phyloP scores from a whole-genome alignment of 2,888 invertebrate species.

The Tinea trinotella region DNA sequence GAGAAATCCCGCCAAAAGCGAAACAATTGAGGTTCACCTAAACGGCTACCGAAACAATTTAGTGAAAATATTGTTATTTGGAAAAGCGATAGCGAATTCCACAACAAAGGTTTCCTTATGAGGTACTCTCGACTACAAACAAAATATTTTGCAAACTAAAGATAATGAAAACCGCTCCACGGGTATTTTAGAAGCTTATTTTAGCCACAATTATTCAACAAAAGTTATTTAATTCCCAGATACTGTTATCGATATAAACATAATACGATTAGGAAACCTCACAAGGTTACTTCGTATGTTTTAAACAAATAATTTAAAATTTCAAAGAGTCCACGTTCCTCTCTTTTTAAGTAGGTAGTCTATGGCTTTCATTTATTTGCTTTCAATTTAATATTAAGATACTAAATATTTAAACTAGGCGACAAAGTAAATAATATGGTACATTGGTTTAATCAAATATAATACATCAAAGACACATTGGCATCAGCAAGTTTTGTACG shows the following conservation, averaged over 20 bases:
- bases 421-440: too few species aligned
- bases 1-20: neutral
- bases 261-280: neutral
- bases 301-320: neutral
- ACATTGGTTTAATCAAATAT: too few species aligned
- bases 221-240: neutral
- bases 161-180: slow-evolving; percentile 4
- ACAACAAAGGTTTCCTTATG: slow-evolving; percentile 8
- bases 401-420: too few species aligned
- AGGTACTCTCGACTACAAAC: slow-evolving; percentile 2
- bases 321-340: too few species aligned
- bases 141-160: neutral
- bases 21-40: neutral
- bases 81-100: neutral
- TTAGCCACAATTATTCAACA: slow-evolving; percentile 12
- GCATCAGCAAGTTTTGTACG: too few species aligned
- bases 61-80: slow-evolving; percentile 7
- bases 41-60: neutral
- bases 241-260: neutral
- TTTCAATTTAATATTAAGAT: too few species aligned
- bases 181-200: slow-evolving; percentile 7
- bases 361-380: too few species aligned
- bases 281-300: neutral
- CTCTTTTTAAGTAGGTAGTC: too few species aligned
- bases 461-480: too few species aligned